Evolutionary conservation across 2,113 vertebrate species (phyloP), one percentile per base, ranked within the genome.

Genomic region (Phylloscopus whistleri): DNA sequence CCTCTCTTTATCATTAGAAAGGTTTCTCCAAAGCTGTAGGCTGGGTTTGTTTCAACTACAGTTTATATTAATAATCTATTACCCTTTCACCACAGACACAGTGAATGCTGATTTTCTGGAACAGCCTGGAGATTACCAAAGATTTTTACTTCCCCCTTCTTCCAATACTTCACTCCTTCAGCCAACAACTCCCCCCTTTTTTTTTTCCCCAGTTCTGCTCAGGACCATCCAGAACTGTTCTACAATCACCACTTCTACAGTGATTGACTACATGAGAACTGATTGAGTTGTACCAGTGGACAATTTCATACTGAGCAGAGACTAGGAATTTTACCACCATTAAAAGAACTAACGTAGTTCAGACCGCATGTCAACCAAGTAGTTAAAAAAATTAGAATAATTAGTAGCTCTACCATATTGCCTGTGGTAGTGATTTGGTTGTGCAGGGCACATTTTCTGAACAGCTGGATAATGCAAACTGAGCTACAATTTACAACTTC

Each of bases 351-450:
- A 46, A 52, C 1, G 0, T 24, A n/a, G n/a, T 16, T 88, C 70
- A 86, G 46, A 62, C 37, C 17, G 31, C 2, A 3, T 0, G 5
- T 12, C 35, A 80, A 39, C 10, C 11, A 48, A 46, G 22, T 5
- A 31, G 23, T 49, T 19, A 15, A 59, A 53, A 69, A 19, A 11
- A 12, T 6, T 8, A 39, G 24, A 69, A 5, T 12, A 48, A 70
- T n/a, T 9, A 58, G 63, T 43, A 41, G n/a, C 49, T 69, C 22
- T 56, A 39, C 26, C 46, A 6, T 6, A 16, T 2, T 24, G 18
- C 28, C 70, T 37, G 0, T 28, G 66, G 24, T 21, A 23, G n/a
- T 3, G 7, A 30, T 24, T n/a, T 31, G 0, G 2, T 26, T 37
- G 37, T 12, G 24, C 4, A 23, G n/a, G 46, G 41, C 33, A 23